Base-by-base conservation (phyloP, 2,888 invertebrate genomes). In the Cephus sareptanus region DNA sequence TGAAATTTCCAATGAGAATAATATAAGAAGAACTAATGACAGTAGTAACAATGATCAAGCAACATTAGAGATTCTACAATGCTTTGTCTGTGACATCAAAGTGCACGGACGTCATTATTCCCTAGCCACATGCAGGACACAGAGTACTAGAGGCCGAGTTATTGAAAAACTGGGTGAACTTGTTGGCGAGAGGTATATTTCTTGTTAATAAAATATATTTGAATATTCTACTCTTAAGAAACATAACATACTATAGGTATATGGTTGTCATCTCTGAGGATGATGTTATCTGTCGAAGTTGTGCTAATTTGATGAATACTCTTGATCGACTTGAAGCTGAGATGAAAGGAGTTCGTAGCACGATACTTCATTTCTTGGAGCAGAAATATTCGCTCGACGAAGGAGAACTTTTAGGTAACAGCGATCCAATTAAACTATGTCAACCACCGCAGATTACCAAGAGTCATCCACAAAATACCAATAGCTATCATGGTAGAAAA, bases 191-290 rank as follows among this genome's bases (percentile, higher is more conserved):
- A 88, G 89, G 91, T 91, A 85, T 81, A 80, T 83, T 56, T 34
- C 73, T 31, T n/a, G 15, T 23, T 40, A 12, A 34, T 34, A 78
- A 31, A 78, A 35, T 40, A 40, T 40, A 15, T 40, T 13, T 40
- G 40, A 40, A 15, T 15, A 13, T 40, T 35, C 11, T 35, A 11
- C 34, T 37, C 37, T 37, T 37, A 15, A 40, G 13, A 70, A 33
- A 30, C 13, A 31, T 33, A 56, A 69, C 76, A 74, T 73, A 79
- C 79, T 77, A 40, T 76, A 91, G 91, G 80, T 92, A 91, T 75
- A 88, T 92, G 87, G 89, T 92, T 73, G 89, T 92, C 4, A 90
- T 92, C 79, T 89, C 91, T 3, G 91, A 92, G 80, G 91, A 91
- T 76, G 92, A 92, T 81, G 85, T 90, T 9, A 91, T 92, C 79